Base-by-base conservation (phyloP, 2,888 invertebrate species). In the Blastobasis lacticolella region DNA sequence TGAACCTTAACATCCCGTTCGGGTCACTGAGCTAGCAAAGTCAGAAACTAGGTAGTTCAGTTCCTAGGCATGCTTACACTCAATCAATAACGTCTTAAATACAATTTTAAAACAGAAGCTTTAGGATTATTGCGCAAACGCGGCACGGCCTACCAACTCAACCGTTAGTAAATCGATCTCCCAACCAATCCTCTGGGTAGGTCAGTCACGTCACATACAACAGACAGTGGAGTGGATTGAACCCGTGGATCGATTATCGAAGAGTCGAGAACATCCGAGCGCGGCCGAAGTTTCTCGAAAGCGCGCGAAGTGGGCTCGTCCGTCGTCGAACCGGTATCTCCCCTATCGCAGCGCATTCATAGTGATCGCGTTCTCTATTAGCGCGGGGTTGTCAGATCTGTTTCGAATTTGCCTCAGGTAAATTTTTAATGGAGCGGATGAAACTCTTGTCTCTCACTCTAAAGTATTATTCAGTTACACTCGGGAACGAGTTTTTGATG, bases 221-320 rank as follows among this genome's bases (percentile, higher is more conserved):
- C 23, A 23, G 23, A 23, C 1, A 3, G 23, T 23, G 23, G 23
- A 42, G 10, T 42, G 10, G 42, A 42, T 8, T 9, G n/a, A 42
- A 42, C 9, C 9, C 41, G 48, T 8, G 6, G 6, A 37, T 37
- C 37, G 37, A 23, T 36, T 8, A 47, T 53, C 41, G 59, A 61
- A 61, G n/a, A 49, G 48, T 57, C 59, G 55, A 61, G 60, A 58
- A 55, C 44, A 44, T 45, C 51, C 58, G 54, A 54, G 43, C 9
- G 38, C 44, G 38, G 37, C 54, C 58, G 61, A 57, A n/a, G 43
- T 36, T 49, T 49, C 52, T 7, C 60, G 57, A 56, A 52, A 36
- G 10, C 8, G 44, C 7, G 38, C 45, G 40, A 48, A 48, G 23
- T 23, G 23, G 23, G 42, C 37, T 42, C 36, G 42, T 10, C 47